phyloP scores from a whole-genome alignment of 2,888 invertebrate species.

The Suillia variegata region DNA sequence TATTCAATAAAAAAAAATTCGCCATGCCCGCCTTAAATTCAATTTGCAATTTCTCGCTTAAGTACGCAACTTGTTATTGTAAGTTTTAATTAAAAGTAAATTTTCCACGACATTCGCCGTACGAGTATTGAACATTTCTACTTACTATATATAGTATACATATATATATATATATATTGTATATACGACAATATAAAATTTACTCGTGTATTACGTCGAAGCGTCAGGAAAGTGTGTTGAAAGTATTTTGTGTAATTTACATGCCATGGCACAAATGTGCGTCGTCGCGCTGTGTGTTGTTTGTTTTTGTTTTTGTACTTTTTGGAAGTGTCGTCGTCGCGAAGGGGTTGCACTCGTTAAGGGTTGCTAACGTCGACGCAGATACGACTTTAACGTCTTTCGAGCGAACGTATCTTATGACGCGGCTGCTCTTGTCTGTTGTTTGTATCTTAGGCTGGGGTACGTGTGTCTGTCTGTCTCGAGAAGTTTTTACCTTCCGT shows the following conservation, averaged over 20 bases:
- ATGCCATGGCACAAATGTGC: conserved; percentile 25
- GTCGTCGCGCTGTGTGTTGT: no score
- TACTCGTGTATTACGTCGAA: no score
- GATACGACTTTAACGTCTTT: conserved; percentile 13
- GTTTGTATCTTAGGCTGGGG: no score
- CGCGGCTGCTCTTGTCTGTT: no score
- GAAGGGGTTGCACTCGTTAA: conserved; percentile 35
- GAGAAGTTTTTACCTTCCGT: no score
- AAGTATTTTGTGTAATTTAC: conserved; percentile 49
- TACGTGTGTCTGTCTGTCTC: no score
- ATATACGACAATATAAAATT: no score
- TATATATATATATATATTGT: conserved; percentile 14
- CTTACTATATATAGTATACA: no score
- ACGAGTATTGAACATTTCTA: background rate
- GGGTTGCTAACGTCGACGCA: background rate
- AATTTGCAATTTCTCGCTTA: background rate
- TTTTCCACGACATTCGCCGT: background rate
- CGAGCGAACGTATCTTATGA: conserved; percentile 47
- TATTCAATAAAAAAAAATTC: no score
- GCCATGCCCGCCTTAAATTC: background rate
- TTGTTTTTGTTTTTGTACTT: no score
- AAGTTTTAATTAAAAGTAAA: conserved; percentile 25
- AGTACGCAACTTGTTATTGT: conserved; percentile 13
- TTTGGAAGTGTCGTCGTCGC: no score
- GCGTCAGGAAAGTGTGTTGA: conserved; percentile 48